Conservation (phyloP, 2,113 vertebrate genomes). For the Toxostoma redivivum region DNA sequence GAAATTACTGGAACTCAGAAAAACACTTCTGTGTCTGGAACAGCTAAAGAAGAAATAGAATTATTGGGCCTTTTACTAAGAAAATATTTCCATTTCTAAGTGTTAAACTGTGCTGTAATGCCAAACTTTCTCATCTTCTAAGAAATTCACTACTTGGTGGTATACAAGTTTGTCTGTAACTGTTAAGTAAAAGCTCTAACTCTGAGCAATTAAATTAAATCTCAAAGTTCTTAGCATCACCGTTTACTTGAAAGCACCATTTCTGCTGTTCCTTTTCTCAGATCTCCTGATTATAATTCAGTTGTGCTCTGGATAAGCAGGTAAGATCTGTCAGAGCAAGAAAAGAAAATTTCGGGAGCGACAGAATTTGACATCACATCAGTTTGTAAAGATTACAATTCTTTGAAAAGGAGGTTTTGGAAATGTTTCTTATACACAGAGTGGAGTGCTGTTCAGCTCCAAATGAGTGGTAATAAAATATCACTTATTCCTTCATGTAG, state of each 20-base stretch:
- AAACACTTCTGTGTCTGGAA: neutral
- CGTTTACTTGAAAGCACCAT: neutral
- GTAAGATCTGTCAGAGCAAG: neutral
- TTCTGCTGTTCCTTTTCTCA: neutral
- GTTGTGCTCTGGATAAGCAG: neutral
- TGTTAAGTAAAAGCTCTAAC: neutral
- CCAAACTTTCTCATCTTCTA: neutral
- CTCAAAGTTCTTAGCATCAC: neutral
- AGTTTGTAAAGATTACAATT: neutral
- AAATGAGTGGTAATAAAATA: neutral
- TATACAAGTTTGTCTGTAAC: neutral
- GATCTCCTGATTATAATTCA: neutral
- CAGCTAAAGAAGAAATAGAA: neutral
- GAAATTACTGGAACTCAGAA: neutral
- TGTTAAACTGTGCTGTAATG: neutral
- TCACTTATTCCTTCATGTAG: neutral
- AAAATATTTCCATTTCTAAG: neutral
- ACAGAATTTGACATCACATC: neutral
- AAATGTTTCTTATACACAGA: neutral
- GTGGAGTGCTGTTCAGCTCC: neutral
- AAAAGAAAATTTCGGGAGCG: neutral
- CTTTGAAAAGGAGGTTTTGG: neutral
- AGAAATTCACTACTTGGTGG: neutral
- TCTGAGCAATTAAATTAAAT: neutral
- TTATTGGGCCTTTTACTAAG: neutral